Base-by-base conservation (phyloP, 2,888 invertebrate species). In the Cephonodes hylas region DNA sequence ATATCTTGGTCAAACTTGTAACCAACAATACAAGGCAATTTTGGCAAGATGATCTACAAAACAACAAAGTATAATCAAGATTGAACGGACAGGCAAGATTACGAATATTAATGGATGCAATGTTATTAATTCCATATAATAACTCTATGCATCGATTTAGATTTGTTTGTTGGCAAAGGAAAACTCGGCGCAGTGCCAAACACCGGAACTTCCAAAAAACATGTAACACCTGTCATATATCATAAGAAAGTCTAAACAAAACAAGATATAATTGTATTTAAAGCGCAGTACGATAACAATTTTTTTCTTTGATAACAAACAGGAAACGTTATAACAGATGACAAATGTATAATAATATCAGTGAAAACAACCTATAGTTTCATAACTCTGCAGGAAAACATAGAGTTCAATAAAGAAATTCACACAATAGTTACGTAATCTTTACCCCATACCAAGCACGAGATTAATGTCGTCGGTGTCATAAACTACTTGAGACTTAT, bases 81-180 rank as follows among this genome's bases (percentile, higher is more conserved):
- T 38, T 38, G n/a, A 38, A 13, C n/a, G 34, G 34, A 38, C 34
- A 38, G 34, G n/a, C 4, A 38, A 13, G 34, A 38, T 38, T 38
- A 38, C 6, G 13, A 38, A 38, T n/a, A n/a, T n/a, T n/a, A n/a
- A n/a, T n/a, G n/a, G n/a, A n/a, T n/a, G n/a, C 34, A 38, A 38
- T 38, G n/a, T 38, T 13, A 20, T 44, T 20, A 7, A 44, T 44
- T 20, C 13, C 20, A 45, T 44, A 20, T 18, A 44, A 23, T 25
- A 25, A 23, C n/a, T 23, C 23, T 22, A 10, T n/a, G 23, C 46
- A 3, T 45, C 22, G 10, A 46, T 46, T 46, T 46, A 13, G n/a
- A 46, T 46, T n/a, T 46, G 46, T 46, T 46, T 46, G 5, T 46
- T 46, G 46, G 46, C 46, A 46, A 46, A 25, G 13, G 46, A 25